Evolutionary conservation across 2,797 vertebrate species (phyloP).

Genomic region (Jordanella pulchra): DNA sequence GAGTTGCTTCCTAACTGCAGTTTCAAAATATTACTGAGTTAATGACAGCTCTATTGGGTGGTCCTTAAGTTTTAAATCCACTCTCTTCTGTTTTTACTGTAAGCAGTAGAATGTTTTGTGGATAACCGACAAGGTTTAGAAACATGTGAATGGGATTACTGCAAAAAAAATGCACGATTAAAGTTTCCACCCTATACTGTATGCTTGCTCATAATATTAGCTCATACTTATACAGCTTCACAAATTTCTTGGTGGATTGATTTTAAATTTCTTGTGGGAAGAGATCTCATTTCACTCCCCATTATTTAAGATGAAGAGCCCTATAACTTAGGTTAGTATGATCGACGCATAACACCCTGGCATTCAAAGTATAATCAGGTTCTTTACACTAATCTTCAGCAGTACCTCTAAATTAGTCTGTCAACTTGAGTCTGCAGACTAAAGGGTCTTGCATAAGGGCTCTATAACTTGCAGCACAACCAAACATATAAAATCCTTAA

Average conservation of each 20-base stretch:
- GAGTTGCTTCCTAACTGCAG: not conserved
- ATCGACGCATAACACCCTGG: not conserved
- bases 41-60: not conserved
- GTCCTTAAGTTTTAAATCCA: not conserved
- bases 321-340: not conserved
- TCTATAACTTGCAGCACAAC: not conserved
- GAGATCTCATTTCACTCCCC: not conserved
- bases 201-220: not conserved
- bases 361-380: not conserved
- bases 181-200: not conserved
- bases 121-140: not conserved
- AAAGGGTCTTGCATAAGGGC: not conserved
- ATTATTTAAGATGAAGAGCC: not conserved
- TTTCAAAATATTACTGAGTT: not conserved
- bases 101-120: not conserved
- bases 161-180: not conserved
- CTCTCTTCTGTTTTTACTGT: not conserved
- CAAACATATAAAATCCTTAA: not conserved
- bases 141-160: not conserved
- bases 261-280: not conserved
- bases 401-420: not conserved
- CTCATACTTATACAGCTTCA: not conserved
- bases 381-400: not conserved
- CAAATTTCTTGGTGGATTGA: not conserved
- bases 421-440: not conserved